These are phyloP conservation scores for Harpalus rufipes DNA, from an alignment of 2,888 invertebrate species.

Conservation along the genomic window DNA sequence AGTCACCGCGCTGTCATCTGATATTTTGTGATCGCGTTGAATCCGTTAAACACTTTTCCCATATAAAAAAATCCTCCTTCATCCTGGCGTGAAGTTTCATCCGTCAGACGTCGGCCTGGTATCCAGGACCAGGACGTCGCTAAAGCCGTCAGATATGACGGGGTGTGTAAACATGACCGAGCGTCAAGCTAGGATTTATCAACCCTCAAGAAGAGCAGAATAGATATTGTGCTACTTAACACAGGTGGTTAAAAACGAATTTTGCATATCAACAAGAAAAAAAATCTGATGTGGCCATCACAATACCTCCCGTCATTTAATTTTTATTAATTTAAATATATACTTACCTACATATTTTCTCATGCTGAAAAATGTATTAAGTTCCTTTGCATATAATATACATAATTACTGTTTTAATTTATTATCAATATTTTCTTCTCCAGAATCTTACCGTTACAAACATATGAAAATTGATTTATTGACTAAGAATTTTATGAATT, in stretches of 20 bases:
- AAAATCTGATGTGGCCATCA: neutral
- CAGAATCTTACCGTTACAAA: too few species aligned
- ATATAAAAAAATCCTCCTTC: neutral
- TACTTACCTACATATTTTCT: too few species aligned
- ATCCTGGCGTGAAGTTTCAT: constrained; percentile 7
- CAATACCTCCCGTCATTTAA: too few species aligned
- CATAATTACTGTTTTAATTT: too few species aligned
- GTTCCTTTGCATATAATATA: too few species aligned
- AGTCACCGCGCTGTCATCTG: neutral
- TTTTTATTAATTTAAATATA: too few species aligned
- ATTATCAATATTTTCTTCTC: too few species aligned
- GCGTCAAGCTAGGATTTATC: neutral
- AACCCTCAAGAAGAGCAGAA: neutral
- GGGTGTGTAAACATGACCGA: neutral
- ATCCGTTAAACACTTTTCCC: neutral
- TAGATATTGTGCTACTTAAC: neutral
- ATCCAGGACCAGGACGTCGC: neutral
- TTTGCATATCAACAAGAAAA: neutral
- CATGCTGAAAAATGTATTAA: too few species aligned
- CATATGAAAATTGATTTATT: too few species aligned
- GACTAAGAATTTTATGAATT: too few species aligned
- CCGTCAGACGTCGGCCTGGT: neutral
- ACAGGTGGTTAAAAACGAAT: neutral
- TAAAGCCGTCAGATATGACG: constrained; percentile 6
- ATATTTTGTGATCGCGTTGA: neutral